Evolutionary conservation across 2,797 vertebrate species (phyloP).

Genomic region (Gorsachius magnificus): DNA sequence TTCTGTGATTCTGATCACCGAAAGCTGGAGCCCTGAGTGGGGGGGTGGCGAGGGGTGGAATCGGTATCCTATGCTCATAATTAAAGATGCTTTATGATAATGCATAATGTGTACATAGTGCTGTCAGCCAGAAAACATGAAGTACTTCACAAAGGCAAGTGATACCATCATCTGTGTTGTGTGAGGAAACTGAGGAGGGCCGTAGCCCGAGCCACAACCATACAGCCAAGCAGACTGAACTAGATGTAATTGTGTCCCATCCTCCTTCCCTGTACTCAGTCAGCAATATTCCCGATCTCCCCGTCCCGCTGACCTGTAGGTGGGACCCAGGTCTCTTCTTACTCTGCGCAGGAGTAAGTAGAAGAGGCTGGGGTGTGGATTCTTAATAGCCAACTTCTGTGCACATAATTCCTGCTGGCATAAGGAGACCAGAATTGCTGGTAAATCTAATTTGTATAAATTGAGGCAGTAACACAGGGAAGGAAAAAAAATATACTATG

Average conservation of each 20-base stretch:
- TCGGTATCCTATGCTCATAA: neutral
- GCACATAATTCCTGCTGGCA: fast-evolving
- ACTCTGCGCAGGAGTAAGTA: neutral
- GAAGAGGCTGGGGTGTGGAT: neutral
- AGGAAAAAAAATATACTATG: too few relatives aligned
- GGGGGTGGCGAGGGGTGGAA: too few relatives aligned
- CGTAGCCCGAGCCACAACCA: neutral
- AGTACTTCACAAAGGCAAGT: neutral
- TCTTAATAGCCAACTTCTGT: neutral
- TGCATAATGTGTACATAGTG: neutral
- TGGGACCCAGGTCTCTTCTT: neutral
- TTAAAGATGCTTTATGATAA: neutral
- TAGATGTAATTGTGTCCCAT: neutral
- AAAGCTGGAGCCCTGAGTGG: neutral
- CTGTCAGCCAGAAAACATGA: neutral
- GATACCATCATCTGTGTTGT: neutral
- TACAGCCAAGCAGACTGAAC: neutral
- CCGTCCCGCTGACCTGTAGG: neutral
- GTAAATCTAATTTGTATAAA: neutral
- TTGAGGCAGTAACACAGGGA: neutral
- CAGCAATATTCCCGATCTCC: neutral
- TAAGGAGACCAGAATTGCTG: neutral
- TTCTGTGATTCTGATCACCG: neutral
- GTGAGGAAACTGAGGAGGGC: neutral
- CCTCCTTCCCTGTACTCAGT: neutral